These are phyloP conservation scores for Loris lydekkerianus DNA, from an alignment of 2,797 vertebrate species.

Conservation along the genomic window DNA sequence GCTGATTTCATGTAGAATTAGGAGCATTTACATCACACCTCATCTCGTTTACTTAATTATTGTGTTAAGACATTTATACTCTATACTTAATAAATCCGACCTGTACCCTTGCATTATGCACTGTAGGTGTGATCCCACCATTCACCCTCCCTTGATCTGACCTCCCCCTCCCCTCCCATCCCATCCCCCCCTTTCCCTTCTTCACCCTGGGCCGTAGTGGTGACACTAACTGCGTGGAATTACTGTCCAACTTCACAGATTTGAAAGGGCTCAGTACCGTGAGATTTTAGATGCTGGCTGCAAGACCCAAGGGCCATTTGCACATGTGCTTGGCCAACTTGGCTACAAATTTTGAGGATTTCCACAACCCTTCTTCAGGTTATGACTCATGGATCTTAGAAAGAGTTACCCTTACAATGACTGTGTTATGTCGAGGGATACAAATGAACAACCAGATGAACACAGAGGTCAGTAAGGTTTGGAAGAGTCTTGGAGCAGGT, in stretches of 20 bases:
- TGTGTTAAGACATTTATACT: no score
- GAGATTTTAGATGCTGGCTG: rapidly evolving
- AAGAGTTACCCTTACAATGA: neutral
- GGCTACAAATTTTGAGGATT: no score
- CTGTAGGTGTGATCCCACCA: no score
- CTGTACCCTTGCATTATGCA: no score
- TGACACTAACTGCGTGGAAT: neutral
- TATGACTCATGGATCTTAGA: neutral
- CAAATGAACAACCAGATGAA: neutral
- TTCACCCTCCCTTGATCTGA: no score
- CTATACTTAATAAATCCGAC: no score
- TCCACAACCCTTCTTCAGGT: neutral
- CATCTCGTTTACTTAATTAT: no score
- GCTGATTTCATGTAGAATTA: no score
- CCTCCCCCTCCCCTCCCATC: no score
- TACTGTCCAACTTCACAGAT: neutral
- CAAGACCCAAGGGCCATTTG: neutral
- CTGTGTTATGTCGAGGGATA: neutral
- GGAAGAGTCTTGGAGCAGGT: neutral
- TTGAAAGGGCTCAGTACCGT: neutral
- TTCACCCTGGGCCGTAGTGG: neutral
- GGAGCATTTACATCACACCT: no score
- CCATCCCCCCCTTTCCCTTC: no score
- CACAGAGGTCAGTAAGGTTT: neutral
- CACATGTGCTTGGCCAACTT: rapidly evolving